These are phyloP conservation scores for Enteromius thamalakanensis DNA, from an alignment of 2,797 vertebrate genomes.

Conservation along the genomic window DNA sequence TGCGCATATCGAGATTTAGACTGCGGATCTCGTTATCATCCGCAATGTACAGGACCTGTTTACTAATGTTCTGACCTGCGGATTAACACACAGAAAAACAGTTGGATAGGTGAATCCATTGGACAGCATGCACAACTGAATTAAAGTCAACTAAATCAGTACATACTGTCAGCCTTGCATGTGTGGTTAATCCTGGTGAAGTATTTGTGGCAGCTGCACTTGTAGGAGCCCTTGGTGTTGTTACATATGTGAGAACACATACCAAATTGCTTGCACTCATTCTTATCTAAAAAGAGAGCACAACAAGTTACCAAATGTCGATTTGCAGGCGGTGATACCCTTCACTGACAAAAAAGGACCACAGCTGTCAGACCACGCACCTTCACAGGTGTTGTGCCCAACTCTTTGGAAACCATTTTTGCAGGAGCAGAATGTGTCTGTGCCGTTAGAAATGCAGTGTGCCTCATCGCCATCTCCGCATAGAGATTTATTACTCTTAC, in stretches of 20 bases:
- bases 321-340: not conserved
- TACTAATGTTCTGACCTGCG: constrained; percentile 80
- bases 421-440: constrained; percentile 89
- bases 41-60: constrained; percentile 92
- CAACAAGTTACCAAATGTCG: not conserved
- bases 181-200: constrained; percentile 89
- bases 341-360: constrained; percentile 47
- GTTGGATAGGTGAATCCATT: not conserved
- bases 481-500: constrained; percentile 84
- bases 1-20: constrained; percentile 90
- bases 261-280: constrained; percentile 90
- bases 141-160: not conserved
- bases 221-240: constrained; percentile 92
- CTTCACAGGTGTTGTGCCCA: constrained; percentile 87
- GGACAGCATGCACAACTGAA: too few relatives aligned
- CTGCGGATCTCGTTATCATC: constrained; percentile 97
- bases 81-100: not conserved
- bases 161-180: constrained; percentile 93
- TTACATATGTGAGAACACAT: constrained; percentile 95
- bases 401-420: constrained; percentile 89
- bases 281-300: constrained; percentile 81
- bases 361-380: constrained; percentile 66
- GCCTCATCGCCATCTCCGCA: constrained; percentile 92
- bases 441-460: constrained; percentile 83
- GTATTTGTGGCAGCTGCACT: constrained; percentile 93